phyloP scores from a whole-genome alignment of 2,888 invertebrate species.

The Megalurothrips usitatus region DNA sequence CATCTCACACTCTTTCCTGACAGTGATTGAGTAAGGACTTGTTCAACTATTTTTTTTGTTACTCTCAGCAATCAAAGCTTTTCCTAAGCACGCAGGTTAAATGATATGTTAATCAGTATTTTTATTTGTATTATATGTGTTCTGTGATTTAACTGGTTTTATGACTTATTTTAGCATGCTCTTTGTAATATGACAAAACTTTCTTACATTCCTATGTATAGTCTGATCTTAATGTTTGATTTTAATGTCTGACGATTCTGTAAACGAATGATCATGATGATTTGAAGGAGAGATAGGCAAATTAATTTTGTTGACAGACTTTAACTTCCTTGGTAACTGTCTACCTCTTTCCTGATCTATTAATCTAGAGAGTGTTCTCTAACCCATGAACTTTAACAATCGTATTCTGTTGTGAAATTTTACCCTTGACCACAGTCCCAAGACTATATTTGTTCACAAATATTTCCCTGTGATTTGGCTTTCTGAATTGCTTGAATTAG shows the following conservation, averaged over 20 bases:
- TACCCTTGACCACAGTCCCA: slow-evolving; percentile 5
- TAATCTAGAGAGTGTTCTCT: too few species aligned
- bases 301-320: too few species aligned
- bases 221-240: neutral
- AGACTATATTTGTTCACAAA: neutral
- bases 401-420: neutral
- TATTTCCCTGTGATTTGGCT: slow-evolving; percentile 11
- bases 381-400: neutral
- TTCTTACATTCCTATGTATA: neutral
- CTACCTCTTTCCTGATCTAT: too few species aligned
- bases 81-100: neutral
- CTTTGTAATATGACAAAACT: neutral
- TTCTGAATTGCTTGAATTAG: neutral
- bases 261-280: too few species aligned
- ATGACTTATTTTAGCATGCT: slow-evolving; percentile 5
- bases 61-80: neutral
- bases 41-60: neutral
- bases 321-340: too few species aligned
- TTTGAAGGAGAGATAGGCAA: too few species aligned
- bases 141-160: neutral
- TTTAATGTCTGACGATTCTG: neutral
- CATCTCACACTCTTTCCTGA: neutral
- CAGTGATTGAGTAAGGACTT: neutral
- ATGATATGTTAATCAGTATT: slow-evolving; percentile 7
- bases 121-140: neutral